A percentile compares a stretch with the other conserved stretches of the same genome.
Evolutionary conservation across 2,113 vertebrate genomes (phyloP).

Genomic region (Taxidea taxus): DNA sequence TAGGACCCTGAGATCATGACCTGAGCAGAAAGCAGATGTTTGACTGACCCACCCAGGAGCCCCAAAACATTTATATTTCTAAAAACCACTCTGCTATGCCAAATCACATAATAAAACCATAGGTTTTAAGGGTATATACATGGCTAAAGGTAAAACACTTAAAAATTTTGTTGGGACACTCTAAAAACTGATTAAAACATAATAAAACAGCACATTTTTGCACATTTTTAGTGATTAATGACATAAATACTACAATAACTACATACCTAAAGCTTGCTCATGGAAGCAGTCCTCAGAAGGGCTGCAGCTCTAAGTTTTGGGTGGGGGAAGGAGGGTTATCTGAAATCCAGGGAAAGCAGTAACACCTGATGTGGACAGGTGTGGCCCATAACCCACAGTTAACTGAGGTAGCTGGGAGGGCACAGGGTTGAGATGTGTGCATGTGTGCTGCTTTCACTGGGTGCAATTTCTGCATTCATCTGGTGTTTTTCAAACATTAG

Average conservation of each 20-base stretch:
- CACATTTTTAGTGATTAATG: background rate
- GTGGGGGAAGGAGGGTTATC: too few relatives aligned
- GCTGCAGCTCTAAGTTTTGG: background rate
- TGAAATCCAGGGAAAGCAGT: background rate
- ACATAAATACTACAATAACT: background rate
- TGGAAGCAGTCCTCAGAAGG: rapidly evolving
- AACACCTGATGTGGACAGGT: background rate
- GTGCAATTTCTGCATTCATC: background rate
- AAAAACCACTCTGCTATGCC: background rate
- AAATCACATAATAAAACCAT: background rate
- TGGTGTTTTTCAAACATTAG: background rate
- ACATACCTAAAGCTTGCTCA: background rate
- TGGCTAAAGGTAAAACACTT: background rate
- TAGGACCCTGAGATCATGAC: background rate
- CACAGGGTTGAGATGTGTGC: rapidly evolving
- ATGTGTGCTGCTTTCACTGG: background rate
- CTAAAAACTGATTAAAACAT: background rate
- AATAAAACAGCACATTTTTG: background rate
- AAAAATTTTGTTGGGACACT: background rate
- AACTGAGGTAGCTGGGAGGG: background rate
- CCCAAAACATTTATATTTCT: background rate
- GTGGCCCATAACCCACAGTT: too few relatives aligned
- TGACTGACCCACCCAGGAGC: background rate
- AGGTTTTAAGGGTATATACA: background rate
- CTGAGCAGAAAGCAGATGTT: background rate